Conservation (phyloP, 2,888 invertebrate genomes). For the Eledona agricola region DNA sequence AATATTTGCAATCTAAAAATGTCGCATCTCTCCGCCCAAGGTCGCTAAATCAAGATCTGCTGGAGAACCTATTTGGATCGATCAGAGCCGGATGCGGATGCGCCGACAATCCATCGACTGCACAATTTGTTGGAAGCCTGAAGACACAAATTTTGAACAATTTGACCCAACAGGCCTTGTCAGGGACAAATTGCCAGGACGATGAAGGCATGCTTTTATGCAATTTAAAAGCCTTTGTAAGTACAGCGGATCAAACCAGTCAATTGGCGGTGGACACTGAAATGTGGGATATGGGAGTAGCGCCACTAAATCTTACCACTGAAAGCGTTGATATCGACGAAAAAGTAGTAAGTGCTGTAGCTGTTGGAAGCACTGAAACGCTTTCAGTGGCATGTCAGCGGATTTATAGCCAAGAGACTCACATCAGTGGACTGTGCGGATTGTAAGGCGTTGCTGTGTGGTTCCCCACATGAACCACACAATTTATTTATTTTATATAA, state of each 20-base stretch:
- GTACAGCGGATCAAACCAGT: slow-evolving; percentile 1
- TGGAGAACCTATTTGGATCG: slow-evolving; percentile 40
- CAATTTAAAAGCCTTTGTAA: slow-evolving; percentile 18
- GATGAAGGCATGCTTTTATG: slow-evolving; percentile 19
- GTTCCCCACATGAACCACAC: slow-evolving; percentile 4
- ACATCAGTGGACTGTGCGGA: slow-evolving; percentile 1
- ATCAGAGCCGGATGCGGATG: slow-evolving; percentile 39
- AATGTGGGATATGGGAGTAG: slow-evolving; percentile 4
- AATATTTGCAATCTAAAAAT: slow-evolving; percentile 9
- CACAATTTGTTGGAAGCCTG: slow-evolving; percentile 37
- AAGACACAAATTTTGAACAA: slow-evolving; percentile 41
- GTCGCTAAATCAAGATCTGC: slow-evolving; percentile 39
- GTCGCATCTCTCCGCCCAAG: slow-evolving; percentile 26
- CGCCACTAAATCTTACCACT: slow-evolving; percentile 1
- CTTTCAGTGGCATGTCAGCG: slow-evolving; percentile 16
- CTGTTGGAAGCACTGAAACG: not conserved
- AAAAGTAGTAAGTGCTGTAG: slow-evolving; percentile 3
- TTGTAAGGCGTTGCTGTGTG: slow-evolving; percentile 1
- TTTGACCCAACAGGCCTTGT: slow-evolving; percentile 5
- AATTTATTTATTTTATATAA: slow-evolving; percentile 15
- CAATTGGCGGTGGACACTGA: not conserved
- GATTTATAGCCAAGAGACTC: slow-evolving; percentile 13
- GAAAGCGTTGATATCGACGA: slow-evolving; percentile 1
- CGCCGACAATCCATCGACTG: slow-evolving; percentile 38
- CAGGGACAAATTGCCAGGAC: slow-evolving; percentile 34